These are phyloP conservation scores for Nymphalis polychloros DNA, from an alignment of 2,888 invertebrate species.

Conservation along the genomic window DNA sequence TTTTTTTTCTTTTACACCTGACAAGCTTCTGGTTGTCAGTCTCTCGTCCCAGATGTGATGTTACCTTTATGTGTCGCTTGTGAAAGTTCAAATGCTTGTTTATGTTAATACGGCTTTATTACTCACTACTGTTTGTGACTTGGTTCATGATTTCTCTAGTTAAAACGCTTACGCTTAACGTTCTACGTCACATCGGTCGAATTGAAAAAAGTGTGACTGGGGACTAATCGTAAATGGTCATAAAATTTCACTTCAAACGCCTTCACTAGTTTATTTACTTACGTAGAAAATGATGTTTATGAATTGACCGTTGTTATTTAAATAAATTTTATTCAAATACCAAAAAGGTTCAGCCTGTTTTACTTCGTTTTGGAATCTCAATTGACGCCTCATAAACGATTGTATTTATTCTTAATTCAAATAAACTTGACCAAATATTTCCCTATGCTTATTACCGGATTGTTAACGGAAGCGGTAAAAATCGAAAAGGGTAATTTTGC, in stretches of 20 bases:
- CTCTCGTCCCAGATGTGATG: conserved; percentile 41
- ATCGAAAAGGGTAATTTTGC: conserved; percentile 5
- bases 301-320: too few relatives aligned
- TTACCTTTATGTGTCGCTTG: conserved; percentile 39
- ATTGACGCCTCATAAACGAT: background rate
- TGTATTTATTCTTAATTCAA: background rate
- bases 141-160: conserved; percentile 2
- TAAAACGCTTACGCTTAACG: background rate
- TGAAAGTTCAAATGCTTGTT: conserved; percentile 36
- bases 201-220: background rate
- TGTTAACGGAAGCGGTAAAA: conserved; percentile 3
- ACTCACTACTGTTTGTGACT: conserved; percentile 25
- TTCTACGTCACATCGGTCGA: conserved; percentile 1
- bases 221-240: too few relatives aligned
- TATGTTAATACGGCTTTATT: conserved; percentile 36
- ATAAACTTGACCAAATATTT: background rate
- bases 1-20: conserved; percentile 52
- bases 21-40: conserved; percentile 46
- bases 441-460: background rate
- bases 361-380: background rate
- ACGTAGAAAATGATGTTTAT: too few relatives aligned
- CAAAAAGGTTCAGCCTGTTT: too few relatives aligned
- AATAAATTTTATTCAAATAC: too few relatives aligned
- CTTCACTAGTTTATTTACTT: too few relatives aligned
- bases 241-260: background rate